Evolutionary conservation across 1,140 invertebrate genomes (phyloP), one percentile per base, ranked within the genome.

Genomic region (Holcopasites calliopsidis): DNA sequence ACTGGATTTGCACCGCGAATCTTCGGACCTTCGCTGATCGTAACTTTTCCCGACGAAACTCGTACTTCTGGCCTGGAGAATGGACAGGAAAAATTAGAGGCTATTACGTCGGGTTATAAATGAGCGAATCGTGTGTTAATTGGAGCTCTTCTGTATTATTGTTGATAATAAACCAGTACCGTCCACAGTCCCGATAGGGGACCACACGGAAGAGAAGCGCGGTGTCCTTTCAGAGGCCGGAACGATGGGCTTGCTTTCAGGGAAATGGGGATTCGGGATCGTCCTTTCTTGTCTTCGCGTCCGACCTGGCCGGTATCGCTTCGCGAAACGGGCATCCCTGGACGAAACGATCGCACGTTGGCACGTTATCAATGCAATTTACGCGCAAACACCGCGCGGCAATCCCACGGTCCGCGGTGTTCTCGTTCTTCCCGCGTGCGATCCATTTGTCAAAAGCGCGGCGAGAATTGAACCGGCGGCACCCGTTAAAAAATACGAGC

Each of bases 291-390:
- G 64, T 38, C 50, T 62, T 62, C 47, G 60, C 47, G 42, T 80
- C 50, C 26, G 50, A n/a, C 33, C n/a, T 4, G 28, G 21, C 38
- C 21, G 50, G 10, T 49, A 65, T 64, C 47, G 33, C 31, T 23
- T 7, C 16, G 5, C 35, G 31, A 44, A 23, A 57, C 33, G 33
- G n/a, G 33, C 1, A 60, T 50, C 61, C 13, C 7, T 23, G 33
- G n/a, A 31, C 44, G 38, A 64, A 58, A 77, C 69, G 77, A 72
- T 78, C 40, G 28, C 38, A 52, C 52, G 60, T 64, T 65, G 58
- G 54, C 44, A 54, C 60, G 77, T 78, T 78, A 72, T 79, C 60
- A 28, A 44, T 66, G 44, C 73, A 69, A 79, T 79, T 77, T 78
- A 76, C 74, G 62, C 52, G 65, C 77, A 40, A 71, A 61, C 40